Evolutionary conservation across 2,888 invertebrate species (phyloP), one percentile per base, ranked within the genome.

Genomic region (Trichopria drosophilae): DNA sequence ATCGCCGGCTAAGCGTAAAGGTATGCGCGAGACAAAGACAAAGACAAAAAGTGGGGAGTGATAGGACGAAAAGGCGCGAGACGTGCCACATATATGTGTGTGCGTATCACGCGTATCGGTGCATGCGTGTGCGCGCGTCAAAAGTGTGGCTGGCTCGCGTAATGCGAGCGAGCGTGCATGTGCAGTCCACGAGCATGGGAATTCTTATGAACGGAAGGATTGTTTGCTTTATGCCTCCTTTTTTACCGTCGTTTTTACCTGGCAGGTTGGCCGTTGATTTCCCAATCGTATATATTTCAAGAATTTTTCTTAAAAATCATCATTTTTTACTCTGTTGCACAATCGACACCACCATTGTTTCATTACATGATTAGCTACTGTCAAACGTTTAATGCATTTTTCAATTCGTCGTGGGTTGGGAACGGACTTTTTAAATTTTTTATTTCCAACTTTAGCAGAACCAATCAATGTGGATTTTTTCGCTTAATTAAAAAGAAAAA

Each of bases 91-190:
- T 24, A 7, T 35, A 31, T 35, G 13, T 32, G 28, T 37, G 20
- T 40, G 44, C 39, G 20, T 29, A 32, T 29, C 34, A 26, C 34
- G 51, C 51, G 54, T 55, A 47, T 55, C 55, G 55, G 53, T 58
- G 54, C 58, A 60, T 64, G 58, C 48, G 52, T 67, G 53, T 62
- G 58, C 72, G 67, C 65, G 59, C 67, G 69, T 68, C 72, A 67
- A 72, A 73, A 74, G 74, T 72, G 71, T 73, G 72, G 61, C 71
- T 61, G 67, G 66, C 73, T 68, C 63, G 63, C 65, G 72, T 63
- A 68, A 58, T 57, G 61, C 62, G 62, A 63, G 49, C 52, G 55
- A 51, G 37, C 45, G 49, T 51, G 55, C 40, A 45, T 54, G 52
- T 57, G 61, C 51, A 59, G 51, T 42, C 41, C 53, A 53, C 32